A percentile compares a stretch with the other conserved stretches of the same genome.
Conservation (phyloP, 2,888 invertebrate genomes). For the Trichacis sp. region DNA sequence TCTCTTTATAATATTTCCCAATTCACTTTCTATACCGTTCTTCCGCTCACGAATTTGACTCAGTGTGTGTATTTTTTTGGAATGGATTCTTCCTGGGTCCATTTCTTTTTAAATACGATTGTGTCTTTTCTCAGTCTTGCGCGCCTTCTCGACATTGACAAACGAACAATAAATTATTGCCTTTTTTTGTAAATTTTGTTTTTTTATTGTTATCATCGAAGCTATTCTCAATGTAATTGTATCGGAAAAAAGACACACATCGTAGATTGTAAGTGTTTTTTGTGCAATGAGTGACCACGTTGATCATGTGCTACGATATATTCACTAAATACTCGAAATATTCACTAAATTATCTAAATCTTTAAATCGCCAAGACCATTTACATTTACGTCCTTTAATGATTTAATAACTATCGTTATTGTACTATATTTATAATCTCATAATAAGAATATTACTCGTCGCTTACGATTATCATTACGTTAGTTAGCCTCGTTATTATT, state of each 20-base stretch:
- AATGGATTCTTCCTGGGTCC: background rate
- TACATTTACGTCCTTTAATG: slow-evolving; percentile 20
- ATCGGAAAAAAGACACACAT: slow-evolving; percentile 31
- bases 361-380: slow-evolving; percentile 30
- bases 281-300: slow-evolving; percentile 31
- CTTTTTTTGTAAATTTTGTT: background rate
- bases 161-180: slow-evolving; percentile 2
- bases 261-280: slow-evolving; percentile 22
- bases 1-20: slow-evolving; percentile 52
- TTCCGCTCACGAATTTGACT: slow-evolving; percentile 29
- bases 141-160: background rate
- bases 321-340: slow-evolving; percentile 31
- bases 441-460: slow-evolving; percentile 20
- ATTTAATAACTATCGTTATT: slow-evolving; percentile 5
- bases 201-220: slow-evolving; percentile 23
- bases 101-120: slow-evolving; percentile 13
- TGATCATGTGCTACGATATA: slow-evolving; percentile 25
- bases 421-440: slow-evolving; percentile 8
- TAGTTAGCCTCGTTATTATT: slow-evolving; percentile 25
- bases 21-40: slow-evolving; percentile 37
- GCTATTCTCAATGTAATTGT: slow-evolving; percentile 18
- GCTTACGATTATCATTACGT: slow-evolving; percentile 12
- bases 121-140: slow-evolving; percentile 30
- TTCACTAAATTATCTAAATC: slow-evolving; percentile 26
- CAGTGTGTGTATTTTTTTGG: slow-evolving; percentile 25